These are phyloP conservation scores for Peromyscus californicus DNA, from an alignment of 2,113 vertebrate genomes.

Conservation along the genomic window DNA sequence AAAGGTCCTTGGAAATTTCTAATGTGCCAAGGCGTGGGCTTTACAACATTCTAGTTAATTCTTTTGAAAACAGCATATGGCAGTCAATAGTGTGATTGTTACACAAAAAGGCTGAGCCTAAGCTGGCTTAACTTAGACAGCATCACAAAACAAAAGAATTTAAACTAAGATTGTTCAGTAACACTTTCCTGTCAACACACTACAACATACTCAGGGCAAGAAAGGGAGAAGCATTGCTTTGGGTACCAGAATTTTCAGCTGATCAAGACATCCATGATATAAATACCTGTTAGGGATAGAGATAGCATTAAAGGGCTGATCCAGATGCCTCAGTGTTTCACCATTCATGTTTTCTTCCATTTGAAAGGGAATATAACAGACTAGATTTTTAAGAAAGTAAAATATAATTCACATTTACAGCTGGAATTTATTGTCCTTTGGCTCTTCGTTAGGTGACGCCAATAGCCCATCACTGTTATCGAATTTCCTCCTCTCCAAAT, in stretches of 20 bases:
- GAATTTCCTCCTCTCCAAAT: background rate
- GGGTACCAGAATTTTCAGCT: background rate
- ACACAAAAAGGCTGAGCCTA: background rate
- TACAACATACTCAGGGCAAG: background rate
- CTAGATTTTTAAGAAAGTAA: background rate
- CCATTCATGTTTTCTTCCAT: background rate
- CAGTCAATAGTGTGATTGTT: background rate
- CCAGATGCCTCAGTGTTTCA: background rate
- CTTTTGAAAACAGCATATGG: background rate
- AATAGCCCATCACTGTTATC: background rate
- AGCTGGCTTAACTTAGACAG: background rate
- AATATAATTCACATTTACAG: background rate
- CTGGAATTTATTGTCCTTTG: background rate
- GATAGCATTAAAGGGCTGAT: background rate
- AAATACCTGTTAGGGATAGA: background rate
- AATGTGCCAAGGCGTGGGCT: background rate
- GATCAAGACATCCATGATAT: background rate
- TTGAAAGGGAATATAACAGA: background rate
- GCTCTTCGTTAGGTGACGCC: background rate
- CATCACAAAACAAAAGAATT: background rate
- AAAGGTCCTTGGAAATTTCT: background rate
- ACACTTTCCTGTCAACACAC: background rate
- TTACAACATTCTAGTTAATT: background rate
- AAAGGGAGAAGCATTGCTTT: background rate
- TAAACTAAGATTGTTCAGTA: background rate